Percentiles rank a stretch among this genome's conserved stretches.
These are phyloP conservation scores for Microtus oregoni DNA, from an alignment of 2,113 vertebrate species.

Conservation along the genomic window DNA sequence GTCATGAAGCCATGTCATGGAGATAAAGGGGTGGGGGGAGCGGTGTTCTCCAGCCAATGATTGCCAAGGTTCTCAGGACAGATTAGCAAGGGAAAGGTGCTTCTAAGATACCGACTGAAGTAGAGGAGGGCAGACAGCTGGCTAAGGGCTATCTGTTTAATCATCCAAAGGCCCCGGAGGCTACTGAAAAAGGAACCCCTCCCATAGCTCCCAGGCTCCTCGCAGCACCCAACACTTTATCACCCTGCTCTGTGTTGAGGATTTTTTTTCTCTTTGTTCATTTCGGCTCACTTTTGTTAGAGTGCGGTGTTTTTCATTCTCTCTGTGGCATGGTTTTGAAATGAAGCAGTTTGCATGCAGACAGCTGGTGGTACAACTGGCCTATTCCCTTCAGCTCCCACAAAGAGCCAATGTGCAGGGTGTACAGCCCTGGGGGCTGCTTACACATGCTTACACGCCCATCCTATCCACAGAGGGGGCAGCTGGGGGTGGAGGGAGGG, in stretches of 20 bases:
- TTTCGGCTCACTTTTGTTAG: slow-evolving; percentile 39
- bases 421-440: background rate
- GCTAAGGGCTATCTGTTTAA: background rate
- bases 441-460: fast-evolving
- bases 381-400: slow-evolving; percentile 51
- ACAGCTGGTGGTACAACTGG: slow-evolving; percentile 65
- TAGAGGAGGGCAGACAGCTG: background rate
- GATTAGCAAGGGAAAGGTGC: background rate
- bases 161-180: background rate
- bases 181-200: background rate
- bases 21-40: background rate
- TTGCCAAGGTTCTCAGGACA: slow-evolving; percentile 5
- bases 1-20: slow-evolving; percentile 36
- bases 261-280: slow-evolving; percentile 67
- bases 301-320: slow-evolving; percentile 62
- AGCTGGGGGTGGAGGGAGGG: fast-evolving
- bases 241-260: background rate
- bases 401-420: slow-evolving; percentile 6
- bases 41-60: background rate
- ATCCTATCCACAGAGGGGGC: background rate
- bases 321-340: slow-evolving; percentile 68
- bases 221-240: background rate
- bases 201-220: background rate
- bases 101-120: background rate
- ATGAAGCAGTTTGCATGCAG: slow-evolving; percentile 9